phyloP scores from a whole-genome alignment of 2,797 vertebrate genomes.

The Lutjanus argentimaculatus region DNA sequence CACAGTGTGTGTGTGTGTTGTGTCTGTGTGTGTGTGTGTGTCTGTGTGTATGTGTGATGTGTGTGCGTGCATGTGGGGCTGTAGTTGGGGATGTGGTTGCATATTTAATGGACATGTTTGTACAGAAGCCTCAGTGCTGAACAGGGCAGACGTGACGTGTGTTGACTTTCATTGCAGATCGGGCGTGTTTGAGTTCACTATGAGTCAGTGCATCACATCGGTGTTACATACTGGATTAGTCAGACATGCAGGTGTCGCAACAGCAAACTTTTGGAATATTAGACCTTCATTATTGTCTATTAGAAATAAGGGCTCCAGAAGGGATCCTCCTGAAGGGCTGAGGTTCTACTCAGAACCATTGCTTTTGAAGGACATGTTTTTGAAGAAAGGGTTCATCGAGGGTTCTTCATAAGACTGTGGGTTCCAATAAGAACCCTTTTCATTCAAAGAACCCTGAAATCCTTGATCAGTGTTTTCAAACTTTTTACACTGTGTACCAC shows the following conservation, averaged over 20 bases:
- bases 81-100: conserved; percentile 6
- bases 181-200: conserved; percentile 17
- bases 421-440: too few relatives aligned
- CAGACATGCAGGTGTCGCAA: conserved; percentile 37
- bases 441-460: too few relatives aligned
- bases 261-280: neutral
- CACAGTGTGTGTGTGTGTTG: neutral
- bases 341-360: too few relatives aligned
- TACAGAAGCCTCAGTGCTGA: conserved; percentile 43
- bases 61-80: neutral
- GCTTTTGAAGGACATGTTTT: too few relatives aligned
- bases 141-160: conserved; percentile 32
- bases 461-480: too few relatives aligned
- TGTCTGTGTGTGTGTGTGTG: neutral
- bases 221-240: conserved; percentile 46
- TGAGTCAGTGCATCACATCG: conserved; percentile 58
- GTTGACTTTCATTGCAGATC: conserved; percentile 34
- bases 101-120: conserved; percentile 45
- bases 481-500: too few relatives aligned
- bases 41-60: too few relatives aligned
- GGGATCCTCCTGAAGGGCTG: too few relatives aligned
- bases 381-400: too few relatives aligned
- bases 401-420: too few relatives aligned
- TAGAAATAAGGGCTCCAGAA: too few relatives aligned
- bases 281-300: neutral